Conservation (phyloP, 2,888 invertebrate species). For the Pardosa pseudoannulata region DNA sequence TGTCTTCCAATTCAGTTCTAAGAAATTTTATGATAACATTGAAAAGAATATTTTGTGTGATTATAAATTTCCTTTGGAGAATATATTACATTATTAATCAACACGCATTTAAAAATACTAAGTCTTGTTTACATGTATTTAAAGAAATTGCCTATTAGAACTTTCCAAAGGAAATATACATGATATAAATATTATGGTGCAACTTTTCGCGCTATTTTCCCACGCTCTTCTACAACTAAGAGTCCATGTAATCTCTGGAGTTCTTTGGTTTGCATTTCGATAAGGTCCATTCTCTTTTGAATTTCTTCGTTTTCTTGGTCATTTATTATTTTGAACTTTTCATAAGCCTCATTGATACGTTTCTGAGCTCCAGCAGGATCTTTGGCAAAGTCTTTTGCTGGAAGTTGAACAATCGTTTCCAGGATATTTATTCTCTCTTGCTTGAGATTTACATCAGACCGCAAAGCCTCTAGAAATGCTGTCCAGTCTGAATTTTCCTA, state of each 20-base stretch:
- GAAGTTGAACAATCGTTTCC: constrained; percentile 18
- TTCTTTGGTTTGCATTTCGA: constrained; percentile 18
- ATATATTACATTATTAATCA: too few species aligned
- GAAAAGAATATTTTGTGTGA: too few species aligned
- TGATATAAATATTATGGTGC: not conserved
- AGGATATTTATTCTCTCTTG: not conserved
- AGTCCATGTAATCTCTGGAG: constrained; percentile 38
- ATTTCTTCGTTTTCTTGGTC: constrained; percentile 17
- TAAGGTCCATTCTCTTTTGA: not conserved
- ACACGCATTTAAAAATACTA: too few species aligned
- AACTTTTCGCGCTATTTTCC: constrained; percentile 25
- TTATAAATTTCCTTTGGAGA: too few species aligned
- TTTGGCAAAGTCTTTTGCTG: not conserved
- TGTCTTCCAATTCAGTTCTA: too few species aligned
- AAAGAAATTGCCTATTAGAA: too few species aligned
- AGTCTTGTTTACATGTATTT: too few species aligned
- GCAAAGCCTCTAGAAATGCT: constrained; percentile 28
- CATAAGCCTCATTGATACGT: not conserved
- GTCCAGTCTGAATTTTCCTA: constrained; percentile 58
- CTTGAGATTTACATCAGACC: constrained; percentile 12
- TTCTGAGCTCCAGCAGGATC: constrained; percentile 10
- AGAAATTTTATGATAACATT: too few species aligned
- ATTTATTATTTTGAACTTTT: not conserved
- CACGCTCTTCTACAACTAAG: constrained; percentile 28
- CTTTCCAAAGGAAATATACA: too few species aligned